Evolutionary conservation across 2,888 invertebrate species (phyloP).

Genomic region (Gerris lacustris): DNA sequence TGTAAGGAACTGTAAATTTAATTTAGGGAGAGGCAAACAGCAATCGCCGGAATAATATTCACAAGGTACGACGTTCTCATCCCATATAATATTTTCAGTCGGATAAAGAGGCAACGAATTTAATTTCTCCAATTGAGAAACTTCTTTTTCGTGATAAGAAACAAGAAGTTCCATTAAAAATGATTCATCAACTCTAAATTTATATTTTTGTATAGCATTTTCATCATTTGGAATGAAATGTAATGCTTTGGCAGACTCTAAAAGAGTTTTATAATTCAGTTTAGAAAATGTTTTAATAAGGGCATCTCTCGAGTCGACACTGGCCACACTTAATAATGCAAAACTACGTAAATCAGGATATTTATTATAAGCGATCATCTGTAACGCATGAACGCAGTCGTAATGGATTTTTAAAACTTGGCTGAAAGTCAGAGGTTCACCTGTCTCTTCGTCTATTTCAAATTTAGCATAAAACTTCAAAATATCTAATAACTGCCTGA

Average conservation of each 20-base stretch:
- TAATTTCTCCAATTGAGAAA: slow-evolving; percentile 84
- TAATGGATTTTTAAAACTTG: slow-evolving; percentile 93
- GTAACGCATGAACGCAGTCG: slow-evolving; percentile 77
- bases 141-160: slow-evolving; percentile 63
- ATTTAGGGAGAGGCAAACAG: slow-evolving; percentile 87
- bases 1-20: slow-evolving; percentile 95
- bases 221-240: slow-evolving; percentile 52
- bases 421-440: slow-evolving; percentile 83
- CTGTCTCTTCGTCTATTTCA: slow-evolving; percentile 93
- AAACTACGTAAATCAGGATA: slow-evolving; percentile 77
- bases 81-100: slow-evolving; percentile 96
- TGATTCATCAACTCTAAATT: slow-evolving; percentile 66
- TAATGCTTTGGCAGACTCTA: slow-evolving; percentile 2
- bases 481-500: slow-evolving; percentile 83
- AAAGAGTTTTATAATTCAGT: slow-evolving; percentile 11
- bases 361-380: slow-evolving; percentile 83
- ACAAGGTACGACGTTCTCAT: slow-evolving; percentile 95
- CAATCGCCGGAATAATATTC: slow-evolving; percentile 95
- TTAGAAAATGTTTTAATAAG: slow-evolving; percentile 64
- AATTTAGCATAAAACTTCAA: slow-evolving; percentile 92
- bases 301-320: slow-evolving; percentile 78
- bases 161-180: slow-evolving; percentile 80
- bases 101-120: slow-evolving; percentile 98
- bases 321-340: slow-evolving; percentile 84
- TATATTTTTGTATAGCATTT: slow-evolving; percentile 52